Evolutionary conservation across 2,888 invertebrate genomes (phyloP), one percentile per base, ranked within the genome.

Genomic region (Oasisia sp.): DNA sequence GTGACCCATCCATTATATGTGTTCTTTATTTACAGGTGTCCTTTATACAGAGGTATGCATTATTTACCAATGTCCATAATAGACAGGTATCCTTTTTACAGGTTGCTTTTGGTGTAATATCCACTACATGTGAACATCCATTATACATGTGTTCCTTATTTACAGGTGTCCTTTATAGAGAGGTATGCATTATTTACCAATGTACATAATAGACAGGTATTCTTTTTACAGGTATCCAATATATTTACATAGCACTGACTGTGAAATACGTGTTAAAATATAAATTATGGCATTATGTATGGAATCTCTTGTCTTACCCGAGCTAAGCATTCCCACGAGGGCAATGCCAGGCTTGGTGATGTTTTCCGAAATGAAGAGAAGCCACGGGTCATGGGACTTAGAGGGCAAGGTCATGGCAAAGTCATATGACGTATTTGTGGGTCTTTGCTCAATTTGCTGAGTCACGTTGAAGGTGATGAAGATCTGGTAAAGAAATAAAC

Each of bases 11-110:
- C 11, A n/a, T 45, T 45, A 45, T 45, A 7, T 9, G 45, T 45
- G 45, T 45, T 11, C 45, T 9, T 0, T 45, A 45, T 45, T 9
- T 11, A 45, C 45, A 45, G 45, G 45, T 45, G 45, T 45, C 45
- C 45, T 9, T 45, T n/a, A n/a, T n/a, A n/a, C n/a, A n/a, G n/a
- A n/a, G n/a, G n/a, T 96, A 89, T 99, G 96, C 45, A 45, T 45
- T 45, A 45, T 45, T 45, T 45, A 45, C 45, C 4, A 45, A 9
- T 45, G 45, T 45, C 96, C 98, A 98, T 89, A 97, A 97, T 0
- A 99, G 97, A 93, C 98, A 97, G 0, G 97, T 97, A 4, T 9
- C 4, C 9, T 9, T 8, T 45, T 8, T 9, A 45, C 45, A 45
- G 45, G 45, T n/a, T 45, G 45, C 9, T 45, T 8, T 8, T 45